Percentiles rank a stretch among this genome's conserved stretches.
Conservation (phyloP, 2,113 vertebrate species). For the Talpa occidentalis region DNA sequence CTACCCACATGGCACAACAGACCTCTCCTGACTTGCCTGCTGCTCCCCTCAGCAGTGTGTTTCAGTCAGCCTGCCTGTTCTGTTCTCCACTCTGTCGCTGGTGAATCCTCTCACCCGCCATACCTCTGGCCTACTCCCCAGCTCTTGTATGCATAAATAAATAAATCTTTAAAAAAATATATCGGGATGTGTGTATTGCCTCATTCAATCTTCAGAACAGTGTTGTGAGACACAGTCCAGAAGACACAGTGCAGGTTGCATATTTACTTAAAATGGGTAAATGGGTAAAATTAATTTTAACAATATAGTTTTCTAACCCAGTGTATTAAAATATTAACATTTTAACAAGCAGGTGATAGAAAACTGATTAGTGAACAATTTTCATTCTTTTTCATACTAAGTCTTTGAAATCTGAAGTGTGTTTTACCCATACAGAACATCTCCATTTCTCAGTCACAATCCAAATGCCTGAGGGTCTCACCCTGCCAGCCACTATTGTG, state of each 20-base stretch:
- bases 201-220: neutral
- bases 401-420: neutral
- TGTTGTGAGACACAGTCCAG: neutral
- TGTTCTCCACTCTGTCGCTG: too few species aligned
- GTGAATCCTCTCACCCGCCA: too few species aligned
- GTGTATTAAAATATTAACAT: neutral
- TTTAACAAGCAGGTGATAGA: neutral
- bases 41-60: too few species aligned
- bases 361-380: neutral
- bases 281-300: neutral
- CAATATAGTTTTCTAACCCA: neutral
- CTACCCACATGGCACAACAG: too few species aligned
- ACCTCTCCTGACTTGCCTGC: too few species aligned
- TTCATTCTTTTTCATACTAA: neutral
- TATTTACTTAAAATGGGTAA: slow-evolving; percentile 2
- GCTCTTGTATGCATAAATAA: too few species aligned
- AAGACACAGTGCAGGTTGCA: neutral
- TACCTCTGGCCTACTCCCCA: too few species aligned
- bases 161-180: too few species aligned
- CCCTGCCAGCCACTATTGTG: neutral
- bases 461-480: neutral
- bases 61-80: too few species aligned
- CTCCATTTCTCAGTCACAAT: neutral
- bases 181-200: too few species aligned
- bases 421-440: neutral